A percentile compares a stretch with the other conserved stretches of the same genome.
Conservation (phyloP, 2,113 vertebrate species). For the Cinclus mexicanus region DNA sequence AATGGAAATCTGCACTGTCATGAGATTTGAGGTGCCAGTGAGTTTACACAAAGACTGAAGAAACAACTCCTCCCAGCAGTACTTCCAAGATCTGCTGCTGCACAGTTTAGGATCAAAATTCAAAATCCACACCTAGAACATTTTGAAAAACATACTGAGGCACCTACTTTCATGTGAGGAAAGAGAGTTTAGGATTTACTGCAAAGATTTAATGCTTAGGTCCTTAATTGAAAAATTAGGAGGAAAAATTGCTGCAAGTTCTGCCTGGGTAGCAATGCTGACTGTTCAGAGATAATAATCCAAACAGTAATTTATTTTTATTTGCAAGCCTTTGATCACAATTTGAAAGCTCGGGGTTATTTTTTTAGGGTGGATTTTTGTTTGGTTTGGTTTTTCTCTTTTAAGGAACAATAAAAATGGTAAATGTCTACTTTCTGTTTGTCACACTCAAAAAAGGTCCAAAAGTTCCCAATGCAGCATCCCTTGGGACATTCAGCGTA, state of each 20-base stretch:
- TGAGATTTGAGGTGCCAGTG: neutral
- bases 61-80: neutral
- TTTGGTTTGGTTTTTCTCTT: neutral
- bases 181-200: neutral
- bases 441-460: neutral
- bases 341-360: neutral
- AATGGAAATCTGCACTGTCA: neutral
- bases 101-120: neutral
- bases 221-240: neutral
- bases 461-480: neutral
- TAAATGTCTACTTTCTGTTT: neutral
- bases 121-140: neutral
- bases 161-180: neutral
- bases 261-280: neutral
- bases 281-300: neutral
- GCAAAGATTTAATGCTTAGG: neutral
- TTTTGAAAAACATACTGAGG: neutral
- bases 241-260: neutral
- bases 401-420: neutral
- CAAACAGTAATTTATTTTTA: neutral
- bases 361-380: neutral
- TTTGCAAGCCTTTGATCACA: neutral
- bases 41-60: neutral
- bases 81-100: neutral
- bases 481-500: neutral